A percentile compares a stretch with the other conserved stretches of the same genome.
Conservation (phyloP, 2,113 vertebrate species). For the Mesembrinibis cayennensis region DNA sequence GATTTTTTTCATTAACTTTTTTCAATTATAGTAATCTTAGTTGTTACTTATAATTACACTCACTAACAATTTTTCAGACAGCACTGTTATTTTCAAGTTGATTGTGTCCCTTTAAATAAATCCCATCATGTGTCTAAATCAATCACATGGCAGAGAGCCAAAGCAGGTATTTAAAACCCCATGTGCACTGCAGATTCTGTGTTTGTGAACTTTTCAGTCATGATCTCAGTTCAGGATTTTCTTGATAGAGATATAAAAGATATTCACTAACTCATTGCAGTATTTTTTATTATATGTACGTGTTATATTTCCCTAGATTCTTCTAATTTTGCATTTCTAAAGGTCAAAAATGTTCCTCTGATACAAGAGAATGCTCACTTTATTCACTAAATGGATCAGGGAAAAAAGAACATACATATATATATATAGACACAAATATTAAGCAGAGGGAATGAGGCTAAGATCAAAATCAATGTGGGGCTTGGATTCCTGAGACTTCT, state of each 20-base stretch:
- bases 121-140: neutral
- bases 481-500: neutral
- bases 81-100: neutral
- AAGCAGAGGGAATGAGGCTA: neutral
- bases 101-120: constrained; percentile 27
- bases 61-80: neutral
- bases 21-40: neutral
- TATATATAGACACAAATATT: neutral
- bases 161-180: constrained; percentile 24
- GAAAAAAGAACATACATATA: neutral
- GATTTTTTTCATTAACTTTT: neutral
- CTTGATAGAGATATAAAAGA: neutral
- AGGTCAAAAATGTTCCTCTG: constrained; percentile 7
- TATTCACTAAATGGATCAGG: neutral
- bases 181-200: neutral
- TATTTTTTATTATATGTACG: neutral
- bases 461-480: neutral
- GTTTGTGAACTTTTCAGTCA: constrained; percentile 41
- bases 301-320: constrained; percentile 20
- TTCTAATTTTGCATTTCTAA: constrained; percentile 22
- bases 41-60: constrained; percentile 2
- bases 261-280: neutral
- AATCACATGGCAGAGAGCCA: neutral
- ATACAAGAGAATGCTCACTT: neutral
- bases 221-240: neutral